Evolutionary conservation across 2,888 invertebrate species (phyloP).

Genomic region (Lochmaea crataegi): DNA sequence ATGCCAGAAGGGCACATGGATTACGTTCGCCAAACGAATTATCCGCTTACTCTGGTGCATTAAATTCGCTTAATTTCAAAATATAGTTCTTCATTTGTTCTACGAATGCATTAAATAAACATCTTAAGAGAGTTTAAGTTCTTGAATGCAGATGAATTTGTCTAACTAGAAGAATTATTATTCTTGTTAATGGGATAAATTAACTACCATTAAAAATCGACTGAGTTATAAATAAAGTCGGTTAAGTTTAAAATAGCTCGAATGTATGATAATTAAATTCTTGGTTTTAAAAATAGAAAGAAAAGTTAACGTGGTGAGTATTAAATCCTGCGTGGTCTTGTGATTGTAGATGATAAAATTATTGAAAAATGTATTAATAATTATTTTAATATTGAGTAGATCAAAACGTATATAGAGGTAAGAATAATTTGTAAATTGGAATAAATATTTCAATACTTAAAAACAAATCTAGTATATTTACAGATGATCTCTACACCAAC

Average conservation of each 20-base stretch:
- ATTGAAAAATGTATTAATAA: too few species aligned
- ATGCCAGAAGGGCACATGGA: conserved; percentile 12
- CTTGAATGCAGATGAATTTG: conserved; percentile 21
- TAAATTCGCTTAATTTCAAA: conserved; percentile 33
- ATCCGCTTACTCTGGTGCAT: conserved; percentile 24
- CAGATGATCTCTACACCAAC: too few species aligned
- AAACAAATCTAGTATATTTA: too few species aligned
- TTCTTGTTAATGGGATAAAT: not conserved
- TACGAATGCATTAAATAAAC: conserved; percentile 32
- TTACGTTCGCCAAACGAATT: conserved; percentile 24
- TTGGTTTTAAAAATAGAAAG: not conserved
- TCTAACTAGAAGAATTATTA: conserved; percentile 3
- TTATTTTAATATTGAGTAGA: too few species aligned
- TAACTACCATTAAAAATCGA: too few species aligned
- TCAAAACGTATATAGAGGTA: too few species aligned
- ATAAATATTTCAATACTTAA: too few species aligned
- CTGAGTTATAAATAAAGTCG: not conserved
- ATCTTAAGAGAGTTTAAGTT: conserved; percentile 20
- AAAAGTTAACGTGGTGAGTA: not conserved
- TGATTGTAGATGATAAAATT: not conserved
- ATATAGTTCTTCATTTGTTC: conserved; percentile 30
- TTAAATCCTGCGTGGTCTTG: not conserved
- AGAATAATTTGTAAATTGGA: too few species aligned
- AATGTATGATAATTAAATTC: not conserved
- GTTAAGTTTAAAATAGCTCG: not conserved